These are phyloP conservation scores for Holotrichia oblita DNA, from an alignment of 1,140 invertebrate genomes.

Conservation along the genomic window DNA sequence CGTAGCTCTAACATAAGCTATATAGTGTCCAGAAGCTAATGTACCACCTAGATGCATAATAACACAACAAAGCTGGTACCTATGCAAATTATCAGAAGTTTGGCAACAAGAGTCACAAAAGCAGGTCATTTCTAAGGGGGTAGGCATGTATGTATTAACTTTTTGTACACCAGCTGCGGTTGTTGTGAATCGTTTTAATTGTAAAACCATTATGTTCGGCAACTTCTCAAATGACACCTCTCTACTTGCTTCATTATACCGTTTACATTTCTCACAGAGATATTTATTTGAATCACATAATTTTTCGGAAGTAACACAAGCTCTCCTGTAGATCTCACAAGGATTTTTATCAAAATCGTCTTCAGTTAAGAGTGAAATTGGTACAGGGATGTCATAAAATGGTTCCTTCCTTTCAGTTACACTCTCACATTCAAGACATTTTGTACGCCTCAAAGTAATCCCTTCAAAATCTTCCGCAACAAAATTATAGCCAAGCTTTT, in stretches of 20 bases:
- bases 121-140: slow-evolving; percentile 81
- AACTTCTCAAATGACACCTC: slow-evolving; percentile 85
- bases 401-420: slow-evolving; percentile 86
- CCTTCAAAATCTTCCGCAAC: slow-evolving; percentile 87
- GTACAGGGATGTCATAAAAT: slow-evolving; percentile 89
- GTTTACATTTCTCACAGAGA: slow-evolving; percentile 83
- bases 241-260: slow-evolving; percentile 87
- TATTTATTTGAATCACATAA: slow-evolving; percentile 88
- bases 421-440: slow-evolving; percentile 85
- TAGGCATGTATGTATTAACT: slow-evolving; percentile 88
- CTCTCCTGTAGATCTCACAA: slow-evolving; percentile 71
- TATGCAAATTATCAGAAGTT: slow-evolving; percentile 64
- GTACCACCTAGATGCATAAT: slow-evolving; percentile 91
- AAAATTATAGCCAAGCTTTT: slow-evolving; percentile 67
- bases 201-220: slow-evolving; percentile 85
- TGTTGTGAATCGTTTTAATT: slow-evolving; percentile 86
- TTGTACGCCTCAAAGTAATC: slow-evolving; percentile 81
- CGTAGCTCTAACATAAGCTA: slow-evolving; percentile 83
- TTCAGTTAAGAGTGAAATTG: slow-evolving; percentile 71
- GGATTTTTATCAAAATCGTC: slow-evolving; percentile 64
- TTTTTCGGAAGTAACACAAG: slow-evolving; percentile 86
- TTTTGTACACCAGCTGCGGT: slow-evolving; percentile 82
- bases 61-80: slow-evolving; percentile 86
- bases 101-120: slow-evolving; percentile 81
- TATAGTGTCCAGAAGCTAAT: slow-evolving; percentile 89